Evolutionary conservation across 2,113 vertebrate genomes (phyloP).

Genomic region (Casuarius casuarius): DNA sequence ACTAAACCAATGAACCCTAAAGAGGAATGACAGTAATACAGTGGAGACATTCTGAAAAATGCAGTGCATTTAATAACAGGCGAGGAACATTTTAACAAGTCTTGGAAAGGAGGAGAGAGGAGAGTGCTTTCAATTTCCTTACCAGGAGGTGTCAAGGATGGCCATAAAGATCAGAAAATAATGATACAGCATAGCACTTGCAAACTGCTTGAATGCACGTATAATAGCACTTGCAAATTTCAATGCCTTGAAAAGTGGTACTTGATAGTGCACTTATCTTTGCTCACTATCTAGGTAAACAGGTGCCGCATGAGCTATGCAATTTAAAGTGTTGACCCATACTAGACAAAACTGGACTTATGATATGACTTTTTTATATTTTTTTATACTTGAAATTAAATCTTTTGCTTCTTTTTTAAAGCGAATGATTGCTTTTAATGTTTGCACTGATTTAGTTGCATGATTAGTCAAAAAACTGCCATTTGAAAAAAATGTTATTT

Average conservation of each 20-base stretch:
- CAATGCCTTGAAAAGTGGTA: conserved; percentile 92
- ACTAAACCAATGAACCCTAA: conserved; percentile 56
- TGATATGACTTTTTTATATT: conserved; percentile 87
- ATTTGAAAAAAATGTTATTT: conserved; percentile 97
- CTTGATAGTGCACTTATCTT: conserved; percentile 80
- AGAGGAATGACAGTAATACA: conserved; percentile 34
- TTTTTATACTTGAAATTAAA: conserved; percentile 99
- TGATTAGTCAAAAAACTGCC: conserved; percentile 96
- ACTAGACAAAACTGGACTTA: conserved; percentile 88
- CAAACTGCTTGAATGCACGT: conserved; percentile 87
- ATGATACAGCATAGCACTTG: conserved; percentile 87
- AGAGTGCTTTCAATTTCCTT: conserved; percentile 67
- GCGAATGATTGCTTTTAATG: conserved; percentile 97
- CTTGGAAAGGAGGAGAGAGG: conserved; percentile 48
- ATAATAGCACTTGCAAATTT: conserved; percentile 94
- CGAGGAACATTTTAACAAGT: conserved; percentile 42
- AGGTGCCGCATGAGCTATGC: conserved; percentile 98
- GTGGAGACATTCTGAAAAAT: conserved; percentile 47
- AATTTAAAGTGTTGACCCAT: conserved; percentile 95
- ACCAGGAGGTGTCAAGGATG: conserved; percentile 69
- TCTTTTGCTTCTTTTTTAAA: conserved; percentile 98
- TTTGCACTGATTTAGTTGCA: conserved; percentile 99
- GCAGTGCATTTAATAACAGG: conserved; percentile 8
- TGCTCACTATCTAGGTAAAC: conserved; percentile 83
- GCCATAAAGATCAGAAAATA: conserved; percentile 76